A percentile compares a stretch with the other conserved stretches of the same genome.
These are phyloP conservation scores for Chrysochloris asiatica DNA, from an alignment of 2,113 vertebrate species.

Conservation along the genomic window DNA sequence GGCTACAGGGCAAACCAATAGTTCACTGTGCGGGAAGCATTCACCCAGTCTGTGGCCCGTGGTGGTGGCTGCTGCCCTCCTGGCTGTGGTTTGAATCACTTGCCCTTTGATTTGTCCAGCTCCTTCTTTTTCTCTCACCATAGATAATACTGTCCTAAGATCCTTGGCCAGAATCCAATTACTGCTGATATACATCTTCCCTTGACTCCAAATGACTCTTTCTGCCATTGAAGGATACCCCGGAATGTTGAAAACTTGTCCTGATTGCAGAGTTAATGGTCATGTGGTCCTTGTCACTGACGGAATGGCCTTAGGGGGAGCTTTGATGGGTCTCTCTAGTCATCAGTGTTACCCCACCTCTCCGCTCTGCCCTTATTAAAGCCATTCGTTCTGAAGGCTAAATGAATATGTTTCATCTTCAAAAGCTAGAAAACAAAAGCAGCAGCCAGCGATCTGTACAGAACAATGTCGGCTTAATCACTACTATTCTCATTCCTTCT, in stretches of 20 bases:
- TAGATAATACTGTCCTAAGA: constrained; percentile 54
- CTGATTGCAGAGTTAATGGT: constrained; percentile 79
- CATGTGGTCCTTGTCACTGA: constrained; percentile 80
- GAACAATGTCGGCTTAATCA: constrained; percentile 83
- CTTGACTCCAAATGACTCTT: constrained; percentile 77
- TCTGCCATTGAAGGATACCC: constrained; percentile 78
- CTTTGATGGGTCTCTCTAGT: constrained; percentile 86
- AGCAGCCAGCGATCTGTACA: constrained; percentile 77
- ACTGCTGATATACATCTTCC: constrained; percentile 83
- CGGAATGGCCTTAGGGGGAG: constrained; percentile 83
- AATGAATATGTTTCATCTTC: constrained; percentile 91
- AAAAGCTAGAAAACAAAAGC: constrained; percentile 82
- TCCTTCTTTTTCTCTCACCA: neutral
- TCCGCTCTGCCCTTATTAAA: constrained; percentile 92
- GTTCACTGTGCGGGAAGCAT: accelerated
- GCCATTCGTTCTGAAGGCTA: constrained; percentile 93
- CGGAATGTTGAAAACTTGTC: constrained; percentile 80
- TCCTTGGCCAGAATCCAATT: constrained; percentile 82
- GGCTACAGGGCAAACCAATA: neutral
- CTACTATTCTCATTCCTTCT: constrained; percentile 70
- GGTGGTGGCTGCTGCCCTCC: neutral
- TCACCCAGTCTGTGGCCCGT: accelerated
- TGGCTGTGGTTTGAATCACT: neutral
- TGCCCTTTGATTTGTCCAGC: neutral
- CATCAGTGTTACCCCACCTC: constrained; percentile 88